These are phyloP conservation scores for Callinectes sapidus DNA, from an alignment of 2,888 invertebrate species.

Conservation along the genomic window DNA sequence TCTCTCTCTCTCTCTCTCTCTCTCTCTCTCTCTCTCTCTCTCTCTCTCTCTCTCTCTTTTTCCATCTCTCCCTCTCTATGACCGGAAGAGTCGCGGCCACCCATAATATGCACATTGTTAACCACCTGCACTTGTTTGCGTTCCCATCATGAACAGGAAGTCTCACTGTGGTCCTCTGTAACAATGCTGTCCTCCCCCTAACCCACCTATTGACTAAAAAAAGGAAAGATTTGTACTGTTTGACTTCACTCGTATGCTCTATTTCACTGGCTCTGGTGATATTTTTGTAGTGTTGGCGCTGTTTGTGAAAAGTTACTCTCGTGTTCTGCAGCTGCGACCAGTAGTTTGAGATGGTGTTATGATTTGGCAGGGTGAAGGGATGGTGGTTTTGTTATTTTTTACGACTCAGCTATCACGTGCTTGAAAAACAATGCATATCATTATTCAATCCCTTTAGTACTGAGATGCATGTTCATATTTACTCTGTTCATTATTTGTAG, in stretches of 20 bases:
- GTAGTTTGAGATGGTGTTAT: not conserved
- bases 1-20: not conserved
- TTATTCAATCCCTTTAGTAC: no score
- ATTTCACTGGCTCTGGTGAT: not conserved
- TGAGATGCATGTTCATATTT: no score
- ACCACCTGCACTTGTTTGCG: not conserved
- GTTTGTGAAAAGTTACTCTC: not conserved
- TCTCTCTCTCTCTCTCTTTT: not conserved
- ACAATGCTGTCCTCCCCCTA: not conserved
- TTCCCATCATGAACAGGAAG: not conserved
- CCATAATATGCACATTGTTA: not conserved
- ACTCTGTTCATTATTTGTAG: no score
- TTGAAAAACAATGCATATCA: no score
- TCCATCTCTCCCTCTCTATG: not conserved
- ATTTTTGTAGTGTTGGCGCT: not conserved
- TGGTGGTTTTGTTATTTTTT: no score
- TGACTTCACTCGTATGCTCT: not conserved
- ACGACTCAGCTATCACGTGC: no score
- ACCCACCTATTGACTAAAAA: not conserved
- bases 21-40: not conserved
- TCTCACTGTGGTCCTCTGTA: not conserved
- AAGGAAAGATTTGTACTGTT: not conserved
- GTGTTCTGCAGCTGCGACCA: not conserved
- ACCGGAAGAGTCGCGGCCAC: not conserved
- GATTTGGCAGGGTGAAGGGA: no score